phyloP scores from a whole-genome alignment of 2,888 invertebrate species.

The Eupelmus urozonus region DNA sequence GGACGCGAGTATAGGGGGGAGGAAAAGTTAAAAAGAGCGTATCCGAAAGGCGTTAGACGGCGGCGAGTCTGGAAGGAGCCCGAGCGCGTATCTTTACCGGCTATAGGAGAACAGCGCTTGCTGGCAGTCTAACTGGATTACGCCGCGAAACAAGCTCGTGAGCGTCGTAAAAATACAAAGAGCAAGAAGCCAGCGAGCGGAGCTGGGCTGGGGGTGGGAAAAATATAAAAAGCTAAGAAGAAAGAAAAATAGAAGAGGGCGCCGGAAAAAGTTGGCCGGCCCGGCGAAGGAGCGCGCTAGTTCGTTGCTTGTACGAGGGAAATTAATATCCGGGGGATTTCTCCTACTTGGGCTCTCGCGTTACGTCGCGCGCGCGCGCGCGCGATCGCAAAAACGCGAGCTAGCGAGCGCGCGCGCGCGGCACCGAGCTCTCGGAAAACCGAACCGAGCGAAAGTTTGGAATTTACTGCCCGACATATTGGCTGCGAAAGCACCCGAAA shows the following conservation, averaged over 20 bases:
- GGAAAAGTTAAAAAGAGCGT: conserved; percentile 6
- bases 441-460: conserved; percentile 69
- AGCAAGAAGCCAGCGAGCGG: neutral
- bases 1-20: neutral
- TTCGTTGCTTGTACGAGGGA: conserved; percentile 65
- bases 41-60: neutral
- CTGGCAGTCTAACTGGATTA: conserved; percentile 57
- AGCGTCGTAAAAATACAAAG: conserved; percentile 55
- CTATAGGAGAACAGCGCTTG: neutral
- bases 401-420: conserved; percentile 62
- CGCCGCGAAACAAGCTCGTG: conserved; percentile 51
- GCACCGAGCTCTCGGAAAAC: conserved; percentile 66
- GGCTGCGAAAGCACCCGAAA: conserved; percentile 75
- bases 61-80: neutral
- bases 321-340: conserved; percentile 73
- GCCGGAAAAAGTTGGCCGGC: conserved; percentile 39
- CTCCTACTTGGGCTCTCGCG: conserved; percentile 61
- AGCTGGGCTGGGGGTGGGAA: neutral
- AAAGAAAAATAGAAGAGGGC: conserved; percentile 53
- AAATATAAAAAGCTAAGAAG: conserved; percentile 58
- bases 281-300: conserved; percentile 36
- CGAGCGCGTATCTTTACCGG: neutral
- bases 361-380: conserved; percentile 64
- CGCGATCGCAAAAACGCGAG: conserved; percentile 67
- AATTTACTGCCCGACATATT: conserved; percentile 76